Base-by-base conservation (phyloP, 2,113 vertebrate genomes). In the Polypterus bichir region DNA sequence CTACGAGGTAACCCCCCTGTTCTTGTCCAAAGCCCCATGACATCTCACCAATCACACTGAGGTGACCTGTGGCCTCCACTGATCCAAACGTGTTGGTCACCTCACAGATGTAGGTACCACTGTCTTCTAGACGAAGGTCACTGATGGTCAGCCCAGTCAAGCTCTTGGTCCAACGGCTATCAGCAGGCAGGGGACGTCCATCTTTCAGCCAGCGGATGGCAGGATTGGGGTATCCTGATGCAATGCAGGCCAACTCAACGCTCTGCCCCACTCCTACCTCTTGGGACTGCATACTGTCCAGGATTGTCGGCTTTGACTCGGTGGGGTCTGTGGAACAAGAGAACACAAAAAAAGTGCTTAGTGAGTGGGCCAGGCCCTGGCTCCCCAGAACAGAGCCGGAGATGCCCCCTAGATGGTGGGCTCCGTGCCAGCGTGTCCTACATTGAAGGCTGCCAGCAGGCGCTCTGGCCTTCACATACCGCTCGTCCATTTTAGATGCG, bases 1-100 rank as follows among this genome's bases (percentile, higher is more conserved):
- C 46, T 47, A 27, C 47, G 10, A 3, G 46, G 46, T 47, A 61
- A 27, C 49, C 3, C 6, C 5, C 47, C 9, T 7, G 9, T 4
- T 4, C 5, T 9, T 61, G 54, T 9, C 10, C 45, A 46, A 57
- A 10, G 48, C 3, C 49, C 49, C 49, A 51, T 5, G 49, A 6
- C 6, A 6, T 48, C 59, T 83, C 75, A 97, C 95, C 94, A 7
- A 97, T 91, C 70, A 97, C 85, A 0, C 86, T 93, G 74, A 98
- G 89, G 76, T 87, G 89, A 67, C 93, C 94, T 0, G 90, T 93
- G 80, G 92, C 93, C 79, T 97, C 95, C 65, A 93, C 89, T 2
- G 93, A 97, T 65, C 95, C 95, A 0, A 97, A 98, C 78, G 92
- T 97, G 79, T 98, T 98, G 73, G 93, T 97, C 77, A 98, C 92